Conservation (phyloP, 2,113 vertebrate genomes). For the Telmatochromis brichardi region DNA sequence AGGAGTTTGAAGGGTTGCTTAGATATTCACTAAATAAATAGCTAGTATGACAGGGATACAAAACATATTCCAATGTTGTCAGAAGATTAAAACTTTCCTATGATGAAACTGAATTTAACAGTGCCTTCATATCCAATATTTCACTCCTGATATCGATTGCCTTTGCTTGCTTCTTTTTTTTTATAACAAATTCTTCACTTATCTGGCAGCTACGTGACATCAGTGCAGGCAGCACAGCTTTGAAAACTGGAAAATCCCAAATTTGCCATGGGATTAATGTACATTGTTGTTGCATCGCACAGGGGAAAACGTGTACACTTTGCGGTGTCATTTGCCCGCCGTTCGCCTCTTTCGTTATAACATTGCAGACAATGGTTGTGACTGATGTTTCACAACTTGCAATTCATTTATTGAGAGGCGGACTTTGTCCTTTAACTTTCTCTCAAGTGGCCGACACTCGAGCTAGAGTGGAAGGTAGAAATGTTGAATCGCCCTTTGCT, state of each 20-base stretch:
- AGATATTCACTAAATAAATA: background rate
- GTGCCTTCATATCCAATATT: background rate
- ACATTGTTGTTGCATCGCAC: background rate
- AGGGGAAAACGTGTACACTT: background rate
- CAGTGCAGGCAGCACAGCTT: background rate
- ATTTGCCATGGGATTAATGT: accelerated
- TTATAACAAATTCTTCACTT: background rate
- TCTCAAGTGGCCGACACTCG: background rate
- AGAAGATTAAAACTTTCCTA: too few relatives aligned
- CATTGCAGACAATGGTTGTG: background rate
- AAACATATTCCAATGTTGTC: background rate
- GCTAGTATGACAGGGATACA: background rate
- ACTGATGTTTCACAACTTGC: background rate
- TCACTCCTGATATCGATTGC: accelerated
- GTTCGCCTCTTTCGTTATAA: accelerated
- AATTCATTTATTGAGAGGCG: background rate
- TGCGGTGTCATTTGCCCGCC: accelerated
- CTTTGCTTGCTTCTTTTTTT: background rate
- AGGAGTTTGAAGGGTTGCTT: background rate
- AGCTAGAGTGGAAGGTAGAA: background rate
- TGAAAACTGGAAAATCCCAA: background rate
- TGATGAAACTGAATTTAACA: background rate
- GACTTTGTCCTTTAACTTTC: background rate
- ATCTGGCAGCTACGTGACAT: background rate
- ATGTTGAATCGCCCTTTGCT: accelerated